Evolutionary conservation across 2,797 vertebrate genomes (phyloP).

Genomic region (Myioborus miniatus): DNA sequence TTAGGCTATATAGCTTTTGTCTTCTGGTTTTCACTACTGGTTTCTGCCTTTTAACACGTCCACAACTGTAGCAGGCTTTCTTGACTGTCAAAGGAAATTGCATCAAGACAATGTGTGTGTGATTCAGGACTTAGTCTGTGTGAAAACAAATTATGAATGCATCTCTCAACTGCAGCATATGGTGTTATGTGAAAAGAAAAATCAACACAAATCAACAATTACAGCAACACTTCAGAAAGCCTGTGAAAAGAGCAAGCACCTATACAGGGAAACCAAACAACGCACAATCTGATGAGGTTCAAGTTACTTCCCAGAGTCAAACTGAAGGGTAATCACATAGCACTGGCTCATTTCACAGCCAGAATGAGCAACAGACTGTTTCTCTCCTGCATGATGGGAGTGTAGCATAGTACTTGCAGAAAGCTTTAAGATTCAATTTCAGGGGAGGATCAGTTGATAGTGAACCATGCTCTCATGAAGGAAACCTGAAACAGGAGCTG

Average conservation of each 20-base stretch:
- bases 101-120: background rate
- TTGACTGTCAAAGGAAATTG: conserved; percentile 41
- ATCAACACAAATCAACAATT: conserved; percentile 67
- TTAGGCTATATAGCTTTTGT: background rate
- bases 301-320: conserved; percentile 51
- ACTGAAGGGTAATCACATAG: conserved; percentile 57
- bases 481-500: conserved; percentile 50
- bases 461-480: conserved; percentile 16
- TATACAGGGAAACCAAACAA: conserved; percentile 29
- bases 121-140: background rate
- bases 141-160: conserved; percentile 50
- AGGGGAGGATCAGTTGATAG: conserved; percentile 25
- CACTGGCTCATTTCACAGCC: conserved; percentile 63
- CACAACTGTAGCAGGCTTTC: background rate
- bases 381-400: conserved; percentile 7
- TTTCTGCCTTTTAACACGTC: background rate
- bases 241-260: conserved; percentile 7
- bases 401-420: conserved; percentile 46
- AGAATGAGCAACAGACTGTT: conserved; percentile 51
- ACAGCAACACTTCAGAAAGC: conserved; percentile 60
- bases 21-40: background rate
- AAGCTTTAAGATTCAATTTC: conserved; percentile 65
- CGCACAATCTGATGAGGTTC: conserved; percentile 38
- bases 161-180: conserved; percentile 35
- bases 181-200: conserved; percentile 55